Conservation (phyloP, 2,113 vertebrate species). For the Perccottus glenii region DNA sequence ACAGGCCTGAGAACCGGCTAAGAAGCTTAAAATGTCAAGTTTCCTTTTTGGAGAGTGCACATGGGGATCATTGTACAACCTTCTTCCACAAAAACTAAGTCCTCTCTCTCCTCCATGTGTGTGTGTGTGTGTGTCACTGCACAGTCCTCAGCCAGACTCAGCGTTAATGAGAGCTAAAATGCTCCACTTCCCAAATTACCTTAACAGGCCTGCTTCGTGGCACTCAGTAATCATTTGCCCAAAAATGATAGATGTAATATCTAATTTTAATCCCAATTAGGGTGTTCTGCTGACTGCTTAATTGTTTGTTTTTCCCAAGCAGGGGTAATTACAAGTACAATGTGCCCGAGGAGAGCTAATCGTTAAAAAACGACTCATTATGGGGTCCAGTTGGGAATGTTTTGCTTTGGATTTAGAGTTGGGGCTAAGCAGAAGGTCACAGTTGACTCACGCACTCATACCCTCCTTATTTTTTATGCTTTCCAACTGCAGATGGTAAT, state of each 20-base stretch:
- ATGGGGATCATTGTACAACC: slow-evolving; percentile 27
- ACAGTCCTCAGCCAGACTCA: slow-evolving; percentile 5
- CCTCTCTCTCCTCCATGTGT: slow-evolving; percentile 11
- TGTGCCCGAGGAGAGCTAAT: slow-evolving; percentile 71
- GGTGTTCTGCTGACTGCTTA: slow-evolving; percentile 76
- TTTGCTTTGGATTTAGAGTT: slow-evolving; percentile 45
- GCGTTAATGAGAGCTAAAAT: slow-evolving; percentile 60
- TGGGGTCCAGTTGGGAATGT: slow-evolving; percentile 60
- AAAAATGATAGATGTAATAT: slow-evolving; percentile 73
- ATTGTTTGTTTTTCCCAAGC: slow-evolving; percentile 78
- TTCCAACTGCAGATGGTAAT: neutral
- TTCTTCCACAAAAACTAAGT: slow-evolving; percentile 33
- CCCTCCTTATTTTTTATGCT: neutral
- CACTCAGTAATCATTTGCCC: slow-evolving; percentile 66
- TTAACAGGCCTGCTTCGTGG: slow-evolving; percentile 49
- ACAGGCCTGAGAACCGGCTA: slow-evolving; percentile 18
- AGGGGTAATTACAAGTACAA: slow-evolving; percentile 74
- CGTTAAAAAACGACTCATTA: slow-evolving; percentile 75
- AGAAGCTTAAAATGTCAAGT: slow-evolving; percentile 73
- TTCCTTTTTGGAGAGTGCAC: slow-evolving; percentile 44
- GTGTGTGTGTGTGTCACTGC: slow-evolving; percentile 13
- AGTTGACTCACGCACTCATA: slow-evolving; percentile 43
- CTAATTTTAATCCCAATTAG: slow-evolving; percentile 77
- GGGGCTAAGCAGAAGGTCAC: slow-evolving; percentile 59
- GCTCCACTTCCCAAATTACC: slow-evolving; percentile 60